phyloP scores from a whole-genome alignment of 2,113 vertebrate genomes.

The Gasterosteus nipponicus region DNA sequence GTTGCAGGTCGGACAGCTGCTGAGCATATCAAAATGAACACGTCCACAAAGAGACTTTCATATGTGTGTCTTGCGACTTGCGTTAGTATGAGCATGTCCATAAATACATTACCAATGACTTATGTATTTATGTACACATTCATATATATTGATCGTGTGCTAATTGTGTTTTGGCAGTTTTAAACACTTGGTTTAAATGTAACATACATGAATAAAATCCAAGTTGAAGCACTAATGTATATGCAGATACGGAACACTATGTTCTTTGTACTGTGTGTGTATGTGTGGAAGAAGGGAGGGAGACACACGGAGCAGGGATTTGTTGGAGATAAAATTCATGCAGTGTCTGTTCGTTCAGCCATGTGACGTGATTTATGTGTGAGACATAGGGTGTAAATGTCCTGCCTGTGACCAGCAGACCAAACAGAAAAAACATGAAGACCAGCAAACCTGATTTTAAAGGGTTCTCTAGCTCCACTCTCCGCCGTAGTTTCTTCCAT shows the following conservation, averaged over 20 bases:
- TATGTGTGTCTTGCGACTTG: slow-evolving; percentile 3
- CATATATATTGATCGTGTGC: neutral
- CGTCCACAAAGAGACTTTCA: slow-evolving; percentile 4
- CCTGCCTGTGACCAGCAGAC: slow-evolving; percentile 74
- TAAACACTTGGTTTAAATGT: neutral
- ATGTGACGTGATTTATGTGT: slow-evolving; percentile 79
- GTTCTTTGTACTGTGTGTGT: neutral
- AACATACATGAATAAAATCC: no score
- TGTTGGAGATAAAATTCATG: slow-evolving; percentile 57
- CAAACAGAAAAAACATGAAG: slow-evolving; percentile 52
- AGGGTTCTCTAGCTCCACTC: slow-evolving; percentile 44
- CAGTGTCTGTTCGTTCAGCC: slow-evolving; percentile 67
- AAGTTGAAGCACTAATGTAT: neutral
- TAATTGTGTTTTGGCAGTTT: neutral
- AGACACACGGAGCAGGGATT: slow-evolving; percentile 13
- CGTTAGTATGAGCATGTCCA: neutral
- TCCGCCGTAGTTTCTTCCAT: slow-evolving; percentile 12
- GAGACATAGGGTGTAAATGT: slow-evolving; percentile 72
- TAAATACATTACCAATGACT: neutral
- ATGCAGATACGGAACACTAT: neutral
- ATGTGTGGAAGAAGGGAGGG: slow-evolving; percentile 25
- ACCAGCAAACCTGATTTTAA: slow-evolving; percentile 61
- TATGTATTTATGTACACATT: neutral
- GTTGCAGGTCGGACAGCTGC: slow-evolving; percentile 15
- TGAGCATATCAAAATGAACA: neutral